Conservation (phyloP, 1,140 invertebrate genomes). For the Odontomachus brunneus region DNA sequence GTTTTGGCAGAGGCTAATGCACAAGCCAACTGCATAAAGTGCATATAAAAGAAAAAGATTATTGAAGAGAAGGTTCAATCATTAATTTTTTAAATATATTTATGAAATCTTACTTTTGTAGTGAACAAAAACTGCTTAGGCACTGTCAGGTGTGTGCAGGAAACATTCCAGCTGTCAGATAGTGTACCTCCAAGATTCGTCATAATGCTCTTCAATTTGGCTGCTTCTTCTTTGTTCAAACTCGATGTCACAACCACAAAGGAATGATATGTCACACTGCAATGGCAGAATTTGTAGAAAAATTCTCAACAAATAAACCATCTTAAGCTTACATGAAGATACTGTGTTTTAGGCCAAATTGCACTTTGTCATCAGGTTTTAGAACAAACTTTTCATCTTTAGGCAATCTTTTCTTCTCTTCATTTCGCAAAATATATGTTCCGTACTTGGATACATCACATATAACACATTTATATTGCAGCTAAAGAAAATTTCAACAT, state of each 20-base stretch:
- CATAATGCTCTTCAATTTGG: background rate
- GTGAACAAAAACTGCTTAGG: slow-evolving; percentile 6
- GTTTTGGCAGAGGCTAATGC: slow-evolving; percentile 88
- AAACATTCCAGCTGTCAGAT: slow-evolving; percentile 9
- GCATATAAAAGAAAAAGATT: background rate
- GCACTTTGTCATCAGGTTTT: slow-evolving; percentile 16
- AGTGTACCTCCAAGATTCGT: background rate
- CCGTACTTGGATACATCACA: slow-evolving; percentile 25
- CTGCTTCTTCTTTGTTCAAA: background rate
- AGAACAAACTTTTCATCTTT: slow-evolving; percentile 11
- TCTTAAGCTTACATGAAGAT: slow-evolving; percentile 8
- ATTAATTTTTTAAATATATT: background rate
- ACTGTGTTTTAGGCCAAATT: slow-evolving; percentile 17
- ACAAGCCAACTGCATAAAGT: slow-evolving; percentile 83
- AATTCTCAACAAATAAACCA: background rate
- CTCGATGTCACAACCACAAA: slow-evolving; percentile 19
- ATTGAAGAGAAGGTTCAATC: background rate
- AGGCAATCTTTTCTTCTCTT: background rate
- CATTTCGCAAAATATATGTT: slow-evolving; percentile 14
- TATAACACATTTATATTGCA: slow-evolving; percentile 30
- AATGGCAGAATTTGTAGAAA: background rate
- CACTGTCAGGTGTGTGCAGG: slow-evolving; percentile 37
- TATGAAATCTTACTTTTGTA: slow-evolving; percentile 29
- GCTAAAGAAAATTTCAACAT: slow-evolving; percentile 15
- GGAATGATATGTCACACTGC: background rate